These are phyloP conservation scores for Diachasma alloeum DNA, from an alignment of 1,140 invertebrate genomes.

Conservation along the genomic window DNA sequence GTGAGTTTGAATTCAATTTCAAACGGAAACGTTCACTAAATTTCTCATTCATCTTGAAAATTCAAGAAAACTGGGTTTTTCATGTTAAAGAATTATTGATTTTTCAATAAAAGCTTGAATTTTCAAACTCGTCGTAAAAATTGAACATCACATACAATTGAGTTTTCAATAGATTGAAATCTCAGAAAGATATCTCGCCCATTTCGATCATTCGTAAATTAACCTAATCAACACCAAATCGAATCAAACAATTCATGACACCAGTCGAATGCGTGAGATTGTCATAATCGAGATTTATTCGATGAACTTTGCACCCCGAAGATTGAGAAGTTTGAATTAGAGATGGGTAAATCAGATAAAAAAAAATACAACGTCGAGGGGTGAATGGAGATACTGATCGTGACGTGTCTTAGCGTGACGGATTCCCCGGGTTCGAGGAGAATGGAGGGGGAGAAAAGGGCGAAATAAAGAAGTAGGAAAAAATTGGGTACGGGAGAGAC, in stretches of 20 bases:
- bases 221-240: background rate
- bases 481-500: background rate
- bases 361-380: background rate
- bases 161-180: too few relatives aligned
- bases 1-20: too few relatives aligned
- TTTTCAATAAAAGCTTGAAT: too few relatives aligned
- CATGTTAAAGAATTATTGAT: too few relatives aligned
- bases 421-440: background rate
- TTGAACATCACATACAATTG: too few relatives aligned
- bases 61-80: too few relatives aligned
- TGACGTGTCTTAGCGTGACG: constrained; percentile 2
- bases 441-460: background rate
- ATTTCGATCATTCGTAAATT: too few relatives aligned
- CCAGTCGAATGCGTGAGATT: background rate
- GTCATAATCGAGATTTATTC: background rate
- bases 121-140: too few relatives aligned
- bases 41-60: too few relatives aligned
- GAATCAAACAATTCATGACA: background rate
- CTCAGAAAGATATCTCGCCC: too few relatives aligned
- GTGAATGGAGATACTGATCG: constrained; percentile 15
- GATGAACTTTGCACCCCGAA: background rate
- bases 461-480: background rate
- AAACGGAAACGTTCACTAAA: too few relatives aligned
- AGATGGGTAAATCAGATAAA: constrained; percentile 13
- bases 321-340: constrained; percentile 14